Evolutionary conservation across 2,888 invertebrate species (phyloP), one percentile per base, ranked within the genome.

Genomic region (Thysanoteuthis rhombus): DNA sequence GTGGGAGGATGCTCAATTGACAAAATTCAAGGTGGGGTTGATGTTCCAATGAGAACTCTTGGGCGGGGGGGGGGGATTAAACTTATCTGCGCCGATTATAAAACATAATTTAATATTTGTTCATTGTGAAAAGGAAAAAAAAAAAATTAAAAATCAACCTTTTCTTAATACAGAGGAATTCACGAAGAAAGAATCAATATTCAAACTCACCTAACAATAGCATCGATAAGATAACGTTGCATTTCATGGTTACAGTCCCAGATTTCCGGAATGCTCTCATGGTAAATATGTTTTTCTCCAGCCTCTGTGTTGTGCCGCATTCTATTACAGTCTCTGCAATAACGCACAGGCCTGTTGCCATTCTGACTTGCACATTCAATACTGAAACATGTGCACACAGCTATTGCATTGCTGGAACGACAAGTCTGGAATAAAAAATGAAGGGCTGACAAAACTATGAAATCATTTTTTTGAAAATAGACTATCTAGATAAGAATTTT

Each of bases 341-440:
- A 97, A 39, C 99, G 98, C 94, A 99, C 99, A 2, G 99, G 99
- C 96, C 99, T 98, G 97, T 99, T 99, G 52, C 99, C 98, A 97
- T 99, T 99, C 96, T 98, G 99, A 96, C 98, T 98, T 90, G 99
- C 99, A 97, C 99, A 99, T 97, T 99, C 99, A 92, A 98, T 98
- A 0, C 99, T 99, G 97, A 99, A 99, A 97, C 99, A 99, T 93
- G 99, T 99, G 25, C 99, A 98, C 94, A 99, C 98, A 0, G 99
- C 99, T 5, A 98, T 98, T 97, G 99, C 99, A 95, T 99, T 99
- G 0, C 98, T 97, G 0, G 99, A 98, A 93, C 99, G 98, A 96
- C 99, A 99, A 97, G 99, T 99, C 98, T 99, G 97, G 45, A 97
- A 97, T 94, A 36, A 58, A 45, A 92, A 92, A 36, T 12, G 36